phyloP scores from a whole-genome alignment of 2,113 vertebrate species.

The Lanius ludovicianus region DNA sequence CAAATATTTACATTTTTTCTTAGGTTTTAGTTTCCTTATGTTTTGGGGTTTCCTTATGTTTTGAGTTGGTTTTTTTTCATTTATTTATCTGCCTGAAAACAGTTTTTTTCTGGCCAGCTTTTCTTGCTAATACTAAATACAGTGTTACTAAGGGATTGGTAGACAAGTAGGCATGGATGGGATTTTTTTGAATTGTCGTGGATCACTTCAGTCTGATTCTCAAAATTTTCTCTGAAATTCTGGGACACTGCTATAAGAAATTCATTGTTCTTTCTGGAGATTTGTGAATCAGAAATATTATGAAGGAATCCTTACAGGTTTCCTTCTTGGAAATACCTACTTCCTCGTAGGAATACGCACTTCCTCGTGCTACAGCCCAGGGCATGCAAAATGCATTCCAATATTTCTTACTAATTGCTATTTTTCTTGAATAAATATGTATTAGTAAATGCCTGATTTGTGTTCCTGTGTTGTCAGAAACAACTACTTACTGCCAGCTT shows the following conservation, averaged over 20 bases:
- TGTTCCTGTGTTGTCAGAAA: not conserved
- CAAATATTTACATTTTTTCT: not conserved
- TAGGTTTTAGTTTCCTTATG: not conserved
- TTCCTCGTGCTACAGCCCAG: too few relatives aligned
- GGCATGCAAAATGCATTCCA: too few relatives aligned
- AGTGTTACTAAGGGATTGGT: not conserved
- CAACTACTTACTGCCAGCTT: not conserved
- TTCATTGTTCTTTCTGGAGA: not conserved
- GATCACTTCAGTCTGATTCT: not conserved
- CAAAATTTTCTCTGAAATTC: not conserved
- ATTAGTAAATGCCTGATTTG: not conserved
- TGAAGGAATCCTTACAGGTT: not conserved
- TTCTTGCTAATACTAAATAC: not conserved
- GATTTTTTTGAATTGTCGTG: not conserved
- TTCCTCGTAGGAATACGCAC: too few relatives aligned
- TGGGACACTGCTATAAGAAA: not conserved
- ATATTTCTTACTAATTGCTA: not conserved
- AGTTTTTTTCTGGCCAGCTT: not conserved
- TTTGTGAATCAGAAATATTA: not conserved
- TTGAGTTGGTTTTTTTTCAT: not conserved
- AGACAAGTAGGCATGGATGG: not conserved
- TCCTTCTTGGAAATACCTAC: too few relatives aligned
- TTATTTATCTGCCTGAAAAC: not conserved
- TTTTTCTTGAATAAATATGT: not conserved
- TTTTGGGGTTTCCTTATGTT: not conserved